These are phyloP conservation scores for Himalopsyche japonica DNA, from an alignment of 2,888 invertebrate species.

Conservation along the genomic window DNA sequence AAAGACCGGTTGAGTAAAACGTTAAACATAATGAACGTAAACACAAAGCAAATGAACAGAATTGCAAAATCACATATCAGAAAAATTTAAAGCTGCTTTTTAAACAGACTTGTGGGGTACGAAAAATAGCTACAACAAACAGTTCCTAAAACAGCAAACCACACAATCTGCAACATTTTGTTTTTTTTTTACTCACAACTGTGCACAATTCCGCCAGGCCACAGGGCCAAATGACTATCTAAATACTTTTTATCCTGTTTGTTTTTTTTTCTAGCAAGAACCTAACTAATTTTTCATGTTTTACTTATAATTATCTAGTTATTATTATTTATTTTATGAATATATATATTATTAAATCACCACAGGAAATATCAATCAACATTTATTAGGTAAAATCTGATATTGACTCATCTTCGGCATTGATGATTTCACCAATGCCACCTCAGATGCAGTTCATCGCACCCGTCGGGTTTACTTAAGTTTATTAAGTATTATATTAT, in stretches of 20 bases:
- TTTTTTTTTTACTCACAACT: background rate
- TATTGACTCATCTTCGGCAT: background rate
- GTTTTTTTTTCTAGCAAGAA: conserved; percentile 13
- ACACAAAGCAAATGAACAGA: no score
- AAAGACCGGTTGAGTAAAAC: no score
- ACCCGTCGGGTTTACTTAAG: background rate
- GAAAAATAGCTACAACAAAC: background rate
- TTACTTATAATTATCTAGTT: conserved; percentile 5
- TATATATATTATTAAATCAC: conserved; percentile 6
- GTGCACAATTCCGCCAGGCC: background rate
- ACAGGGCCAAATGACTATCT: background rate
- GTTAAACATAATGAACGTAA: no score
- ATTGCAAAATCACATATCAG: no score
- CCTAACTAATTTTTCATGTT: conserved; percentile 6
- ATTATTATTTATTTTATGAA: background rate
- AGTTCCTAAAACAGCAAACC: background rate
- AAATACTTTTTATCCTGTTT: background rate
- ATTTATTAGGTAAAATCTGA: conserved; percentile 12
- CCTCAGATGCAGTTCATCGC: background rate
- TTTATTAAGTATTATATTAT: background rate
- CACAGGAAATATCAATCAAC: conserved; percentile 21
- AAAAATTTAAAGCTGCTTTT: background rate
- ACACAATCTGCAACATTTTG: background rate
- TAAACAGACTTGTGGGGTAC: background rate
- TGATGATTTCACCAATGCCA: background rate